These are phyloP conservation scores for Napeogenes inachia DNA, from an alignment of 2,888 invertebrate genomes.

Conservation along the genomic window DNA sequence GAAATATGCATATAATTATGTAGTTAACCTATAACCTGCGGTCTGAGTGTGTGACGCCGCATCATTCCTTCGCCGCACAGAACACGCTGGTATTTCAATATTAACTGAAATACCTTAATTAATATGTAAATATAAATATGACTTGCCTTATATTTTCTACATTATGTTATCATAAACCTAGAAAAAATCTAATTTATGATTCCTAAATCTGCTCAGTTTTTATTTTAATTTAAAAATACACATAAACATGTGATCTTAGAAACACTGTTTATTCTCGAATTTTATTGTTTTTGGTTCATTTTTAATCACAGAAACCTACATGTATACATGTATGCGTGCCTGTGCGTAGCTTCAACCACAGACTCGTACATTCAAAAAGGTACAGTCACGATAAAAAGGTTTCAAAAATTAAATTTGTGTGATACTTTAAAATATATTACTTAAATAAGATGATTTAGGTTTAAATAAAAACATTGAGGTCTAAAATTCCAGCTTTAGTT, in stretches of 20 bases:
- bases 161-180: background rate
- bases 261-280: background rate
- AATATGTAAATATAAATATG: background rate
- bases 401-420: too few relatives aligned
- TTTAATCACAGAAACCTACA: background rate
- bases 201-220: too few relatives aligned
- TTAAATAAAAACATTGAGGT: too few relatives aligned
- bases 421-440: too few relatives aligned
- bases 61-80: background rate
- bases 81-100: background rate
- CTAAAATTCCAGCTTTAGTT: too few relatives aligned
- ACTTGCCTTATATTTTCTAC: too few relatives aligned
- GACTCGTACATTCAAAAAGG: conserved; percentile 21
- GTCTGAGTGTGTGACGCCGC: background rate
- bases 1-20: background rate
- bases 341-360: conserved; percentile 8
- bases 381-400: background rate
- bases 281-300: background rate
- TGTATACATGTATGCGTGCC: background rate
- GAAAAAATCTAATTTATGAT: too few relatives aligned
- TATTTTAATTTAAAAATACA: too few relatives aligned
- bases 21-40: background rate
- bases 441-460: too few relatives aligned
- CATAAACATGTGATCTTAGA: too few relatives aligned
- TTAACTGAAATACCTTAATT: background rate